Evolutionary conservation across 2,113 vertebrate genomes (phyloP).

Genomic region (Fulmarus glacialis): DNA sequence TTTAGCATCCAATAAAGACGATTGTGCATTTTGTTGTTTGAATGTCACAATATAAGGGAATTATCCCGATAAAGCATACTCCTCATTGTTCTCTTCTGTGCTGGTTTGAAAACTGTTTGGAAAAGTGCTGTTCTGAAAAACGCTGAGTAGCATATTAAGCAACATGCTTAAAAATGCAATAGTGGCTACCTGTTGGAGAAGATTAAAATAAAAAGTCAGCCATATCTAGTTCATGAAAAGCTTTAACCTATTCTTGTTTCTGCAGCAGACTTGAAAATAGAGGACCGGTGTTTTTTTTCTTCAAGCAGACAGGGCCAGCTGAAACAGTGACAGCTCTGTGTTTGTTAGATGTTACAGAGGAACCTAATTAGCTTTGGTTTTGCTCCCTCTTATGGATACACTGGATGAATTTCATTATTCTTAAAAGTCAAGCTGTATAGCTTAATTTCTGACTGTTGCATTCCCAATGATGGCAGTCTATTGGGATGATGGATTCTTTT

Average conservation of each 20-base stretch:
- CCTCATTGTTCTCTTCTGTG: background rate
- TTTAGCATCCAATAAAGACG: background rate
- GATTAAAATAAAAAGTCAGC: too few species aligned
- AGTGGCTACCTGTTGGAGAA: background rate
- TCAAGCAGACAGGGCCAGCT: background rate
- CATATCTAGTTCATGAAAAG: background rate
- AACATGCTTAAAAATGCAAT: background rate
- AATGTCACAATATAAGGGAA: background rate
- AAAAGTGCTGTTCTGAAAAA: background rate
- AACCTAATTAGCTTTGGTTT: background rate
- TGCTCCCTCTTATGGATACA: background rate
- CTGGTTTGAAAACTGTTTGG: background rate
- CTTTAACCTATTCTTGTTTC: background rate
- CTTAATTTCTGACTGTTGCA: background rate
- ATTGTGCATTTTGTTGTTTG: background rate
- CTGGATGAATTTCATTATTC: background rate
- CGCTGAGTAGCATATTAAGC: rapidly evolving
- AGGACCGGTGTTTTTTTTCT: too few species aligned
- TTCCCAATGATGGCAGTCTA: background rate
- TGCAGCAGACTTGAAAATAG: background rate
- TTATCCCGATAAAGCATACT: background rate
- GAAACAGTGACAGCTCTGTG: background rate
- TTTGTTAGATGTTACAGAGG: background rate
- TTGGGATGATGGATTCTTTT: background rate
- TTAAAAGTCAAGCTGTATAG: background rate